These are phyloP conservation scores for Folsomia manolachei DNA, from an alignment of 2,888 invertebrate species.

Conservation along the genomic window DNA sequence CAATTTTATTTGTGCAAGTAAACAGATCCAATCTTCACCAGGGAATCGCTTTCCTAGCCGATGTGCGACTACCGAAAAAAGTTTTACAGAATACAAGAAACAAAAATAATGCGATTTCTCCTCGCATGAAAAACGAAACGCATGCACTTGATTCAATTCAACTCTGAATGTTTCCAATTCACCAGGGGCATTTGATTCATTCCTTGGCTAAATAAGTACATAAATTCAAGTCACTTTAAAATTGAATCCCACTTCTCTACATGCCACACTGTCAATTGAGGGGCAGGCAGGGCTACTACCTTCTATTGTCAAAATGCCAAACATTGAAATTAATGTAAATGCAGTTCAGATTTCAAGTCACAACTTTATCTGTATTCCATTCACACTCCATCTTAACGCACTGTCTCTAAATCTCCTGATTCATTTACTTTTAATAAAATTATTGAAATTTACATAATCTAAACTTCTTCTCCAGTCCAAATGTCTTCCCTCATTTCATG, in stretches of 20 bases:
- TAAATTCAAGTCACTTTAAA: not conserved
- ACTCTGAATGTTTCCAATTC: not conserved
- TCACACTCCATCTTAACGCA: no score
- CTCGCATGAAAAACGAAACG: no score
- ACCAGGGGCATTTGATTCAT: not conserved
- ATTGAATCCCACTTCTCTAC: not conserved
- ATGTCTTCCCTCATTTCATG: not conserved
- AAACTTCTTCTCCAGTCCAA: not conserved
- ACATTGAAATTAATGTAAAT: not conserved
- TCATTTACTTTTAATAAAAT: not conserved
- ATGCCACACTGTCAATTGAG: not conserved
- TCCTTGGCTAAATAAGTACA: not conserved
- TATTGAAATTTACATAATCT: not conserved
- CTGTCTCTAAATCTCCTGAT: not conserved
- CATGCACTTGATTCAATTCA: not conserved
- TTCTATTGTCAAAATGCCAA: no score
- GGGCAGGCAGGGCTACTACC: not conserved
- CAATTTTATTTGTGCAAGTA: no score
- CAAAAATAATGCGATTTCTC: no score
- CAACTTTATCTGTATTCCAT: no score
- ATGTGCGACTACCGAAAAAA: no score
- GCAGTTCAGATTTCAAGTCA: not conserved
- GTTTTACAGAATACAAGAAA: no score
- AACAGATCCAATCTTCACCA: no score
- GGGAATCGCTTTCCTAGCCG: no score